Conservation (phyloP, 1,140 invertebrate genomes). For the Pteromalus puparum region DNA sequence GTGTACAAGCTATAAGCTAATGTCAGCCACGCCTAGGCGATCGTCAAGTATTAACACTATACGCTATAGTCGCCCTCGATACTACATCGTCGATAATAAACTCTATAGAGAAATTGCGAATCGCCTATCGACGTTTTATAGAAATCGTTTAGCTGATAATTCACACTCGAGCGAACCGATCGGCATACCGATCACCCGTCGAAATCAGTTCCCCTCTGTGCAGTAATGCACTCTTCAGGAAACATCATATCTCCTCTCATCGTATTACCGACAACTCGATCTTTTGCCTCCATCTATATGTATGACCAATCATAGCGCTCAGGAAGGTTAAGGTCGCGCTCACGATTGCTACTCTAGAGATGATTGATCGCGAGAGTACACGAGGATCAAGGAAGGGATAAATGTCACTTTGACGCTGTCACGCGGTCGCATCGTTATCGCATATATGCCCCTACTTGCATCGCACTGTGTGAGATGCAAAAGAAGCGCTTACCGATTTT, state of each 20-base stretch:
- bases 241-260: not conserved
- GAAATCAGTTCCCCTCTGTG: not conserved
- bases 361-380: constrained; percentile 39
- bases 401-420: constrained; percentile 41
- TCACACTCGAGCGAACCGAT: too few relatives aligned
- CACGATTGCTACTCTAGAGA: constrained; percentile 47
- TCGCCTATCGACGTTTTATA: too few relatives aligned
- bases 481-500: too few relatives aligned
- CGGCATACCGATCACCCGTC: too few relatives aligned
- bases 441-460: too few relatives aligned
- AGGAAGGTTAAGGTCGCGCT: constrained; percentile 61
- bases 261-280: not conserved
- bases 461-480: not conserved
- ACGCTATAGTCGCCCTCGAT: too few relatives aligned
- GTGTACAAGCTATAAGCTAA: constrained; percentile 54
- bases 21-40: constrained; percentile 62
- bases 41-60: too few relatives aligned
- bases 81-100: too few relatives aligned
- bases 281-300: not conserved
- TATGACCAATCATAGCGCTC: not conserved
- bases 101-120: too few relatives aligned
- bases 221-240: too few relatives aligned
- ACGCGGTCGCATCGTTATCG: constrained; percentile 41
- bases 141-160: too few relatives aligned
- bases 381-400: constrained; percentile 17